phyloP scores from a whole-genome alignment of 1,140 invertebrate species.

The Drosophila yakuba region DNA sequence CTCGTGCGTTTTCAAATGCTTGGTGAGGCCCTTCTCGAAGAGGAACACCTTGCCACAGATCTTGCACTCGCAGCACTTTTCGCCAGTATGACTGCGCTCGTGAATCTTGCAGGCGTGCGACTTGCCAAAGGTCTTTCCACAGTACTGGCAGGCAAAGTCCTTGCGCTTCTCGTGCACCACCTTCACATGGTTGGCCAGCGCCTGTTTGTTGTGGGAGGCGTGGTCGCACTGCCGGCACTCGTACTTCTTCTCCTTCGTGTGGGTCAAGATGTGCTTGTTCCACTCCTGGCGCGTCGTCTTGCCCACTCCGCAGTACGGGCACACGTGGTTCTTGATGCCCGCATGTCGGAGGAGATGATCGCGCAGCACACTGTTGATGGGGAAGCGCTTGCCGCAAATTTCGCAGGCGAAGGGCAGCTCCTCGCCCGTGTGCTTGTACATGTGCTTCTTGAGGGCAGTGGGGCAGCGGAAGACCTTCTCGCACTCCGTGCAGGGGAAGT shows the following conservation, averaged over 20 bases:
- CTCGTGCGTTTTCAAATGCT: constrained; percentile 78
- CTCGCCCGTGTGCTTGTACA: constrained; percentile 86
- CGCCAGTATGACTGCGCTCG: constrained; percentile 85
- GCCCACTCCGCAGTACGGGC: constrained; percentile 78
- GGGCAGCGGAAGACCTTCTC: constrained; percentile 82
- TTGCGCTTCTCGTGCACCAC: constrained; percentile 81
- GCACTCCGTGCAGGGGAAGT: constrained; percentile 74
- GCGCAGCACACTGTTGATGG: constrained; percentile 72
- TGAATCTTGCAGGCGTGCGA: constrained; percentile 81
- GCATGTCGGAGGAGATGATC: constrained; percentile 80
- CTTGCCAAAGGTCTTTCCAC: constrained; percentile 80
- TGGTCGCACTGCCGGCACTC: constrained; percentile 78
- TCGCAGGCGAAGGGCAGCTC: constrained; percentile 87
- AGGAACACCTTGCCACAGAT: constrained; percentile 79
- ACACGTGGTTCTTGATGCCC: constrained; percentile 81
- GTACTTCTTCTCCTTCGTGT: constrained; percentile 79
- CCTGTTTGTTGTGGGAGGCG: constrained; percentile 77
- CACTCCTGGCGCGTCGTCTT: constrained; percentile 80
- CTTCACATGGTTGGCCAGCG: constrained; percentile 72
- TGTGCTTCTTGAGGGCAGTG: constrained; percentile 85
- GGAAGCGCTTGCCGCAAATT: constrained; percentile 85
- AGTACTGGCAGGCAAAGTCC: constrained; percentile 80
- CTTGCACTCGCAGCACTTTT: constrained; percentile 82
- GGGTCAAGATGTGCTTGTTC: constrained; percentile 79
- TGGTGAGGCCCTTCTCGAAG: constrained; percentile 70